Conservation (phyloP, 2,888 invertebrate genomes). For the Gibbula magus region DNA sequence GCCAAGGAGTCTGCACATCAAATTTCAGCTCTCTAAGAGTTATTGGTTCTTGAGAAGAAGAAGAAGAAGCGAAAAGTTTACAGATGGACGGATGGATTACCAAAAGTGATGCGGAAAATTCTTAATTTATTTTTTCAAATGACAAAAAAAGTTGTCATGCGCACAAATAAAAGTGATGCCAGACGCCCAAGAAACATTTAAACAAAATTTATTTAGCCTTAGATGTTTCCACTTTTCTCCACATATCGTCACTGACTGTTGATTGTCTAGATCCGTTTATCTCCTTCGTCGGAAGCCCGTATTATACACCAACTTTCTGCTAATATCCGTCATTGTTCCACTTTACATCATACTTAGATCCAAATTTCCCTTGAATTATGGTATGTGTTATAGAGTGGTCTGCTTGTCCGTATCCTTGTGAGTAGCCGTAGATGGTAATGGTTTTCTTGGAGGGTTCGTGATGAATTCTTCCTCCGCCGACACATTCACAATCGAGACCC, state of each 20-base stretch:
- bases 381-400: slow-evolving; percentile 88
- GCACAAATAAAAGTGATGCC: too few relatives aligned
- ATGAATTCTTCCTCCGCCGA: slow-evolving; percentile 94
- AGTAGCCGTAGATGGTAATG: slow-evolving; percentile 94
- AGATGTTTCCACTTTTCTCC: not conserved
- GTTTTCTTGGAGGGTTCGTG: slow-evolving; percentile 86
- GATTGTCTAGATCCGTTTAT: not conserved
- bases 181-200: not conserved
- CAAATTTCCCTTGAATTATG: slow-evolving; percentile 84
- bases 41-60: too few relatives aligned
- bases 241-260: not conserved
- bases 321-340: slow-evolving; percentile 91
- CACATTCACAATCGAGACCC: slow-evolving; percentile 85
- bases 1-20: too few relatives aligned
- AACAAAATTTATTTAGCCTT: not conserved
- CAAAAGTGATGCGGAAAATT: too few relatives aligned
- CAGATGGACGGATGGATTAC: too few relatives aligned
- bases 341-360: slow-evolving; percentile 84
- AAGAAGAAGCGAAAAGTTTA: too few relatives aligned
- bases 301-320: slow-evolving; percentile 20
- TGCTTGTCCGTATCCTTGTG: slow-evolving; percentile 90
- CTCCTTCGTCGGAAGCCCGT: not conserved
- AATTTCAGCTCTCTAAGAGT: too few relatives aligned
- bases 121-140: too few relatives aligned
- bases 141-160: too few relatives aligned